Conservation (phyloP, 2,797 vertebrate species). For the Prunella strophiata region DNA sequence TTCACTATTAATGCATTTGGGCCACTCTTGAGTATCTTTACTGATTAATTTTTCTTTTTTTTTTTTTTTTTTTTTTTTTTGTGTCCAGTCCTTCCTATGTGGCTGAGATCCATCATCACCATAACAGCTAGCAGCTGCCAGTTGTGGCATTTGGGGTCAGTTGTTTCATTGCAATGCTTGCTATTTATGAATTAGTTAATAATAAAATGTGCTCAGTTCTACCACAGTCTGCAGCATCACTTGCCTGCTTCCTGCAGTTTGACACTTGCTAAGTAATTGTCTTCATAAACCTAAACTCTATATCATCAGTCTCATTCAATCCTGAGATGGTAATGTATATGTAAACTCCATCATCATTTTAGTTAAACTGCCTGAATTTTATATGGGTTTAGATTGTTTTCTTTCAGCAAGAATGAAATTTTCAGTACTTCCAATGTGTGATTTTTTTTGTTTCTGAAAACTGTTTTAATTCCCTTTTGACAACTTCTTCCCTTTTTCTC, state of each 20-base stretch:
- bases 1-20: conserved; percentile 62
- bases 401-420: not conserved
- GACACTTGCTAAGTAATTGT: conserved; percentile 10
- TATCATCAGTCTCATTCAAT: conserved; percentile 26
- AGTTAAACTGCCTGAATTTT: not conserved
- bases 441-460: not conserved
- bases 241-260: conserved; percentile 36
- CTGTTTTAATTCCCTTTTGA: not conserved
- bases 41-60: conserved; percentile 43
- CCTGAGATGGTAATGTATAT: not conserved
- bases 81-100: conserved; percentile 56
- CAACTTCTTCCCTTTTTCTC: not conserved
- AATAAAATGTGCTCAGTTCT: conserved; percentile 13
- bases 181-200: conserved; percentile 37
- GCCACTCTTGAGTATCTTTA: conserved; percentile 35
- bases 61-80: conserved; percentile 47
- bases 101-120: conserved; percentile 59
- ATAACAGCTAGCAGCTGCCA: conserved; percentile 65
- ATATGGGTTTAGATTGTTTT: not conserved
- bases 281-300: conserved; percentile 8
- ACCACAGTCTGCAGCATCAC: conserved; percentile 4
- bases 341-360: not conserved
- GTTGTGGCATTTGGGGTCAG: conserved; percentile 71
- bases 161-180: conserved; percentile 53
- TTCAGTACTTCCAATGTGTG: not conserved